A percentile compares a stretch with the other conserved stretches of the same genome.
Conservation (phyloP, 2,888 invertebrate species). For the Leuctra nigra region DNA sequence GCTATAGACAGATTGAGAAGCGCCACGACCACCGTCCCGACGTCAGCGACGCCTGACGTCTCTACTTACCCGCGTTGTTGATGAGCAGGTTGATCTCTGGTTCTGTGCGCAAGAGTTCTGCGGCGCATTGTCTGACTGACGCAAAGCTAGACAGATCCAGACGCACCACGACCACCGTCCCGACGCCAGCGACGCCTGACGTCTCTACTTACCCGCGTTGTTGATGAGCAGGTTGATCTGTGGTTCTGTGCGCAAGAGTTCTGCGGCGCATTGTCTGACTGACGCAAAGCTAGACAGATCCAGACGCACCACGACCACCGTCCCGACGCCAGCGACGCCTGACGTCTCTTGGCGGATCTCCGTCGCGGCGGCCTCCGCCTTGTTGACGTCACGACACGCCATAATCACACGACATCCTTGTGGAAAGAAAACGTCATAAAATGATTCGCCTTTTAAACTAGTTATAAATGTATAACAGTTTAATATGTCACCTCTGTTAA, state of each 20-base stretch:
- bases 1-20: too few species aligned
- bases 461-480: background rate
- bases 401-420: constrained; percentile 51
- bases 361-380: too few species aligned
- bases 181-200: too few species aligned
- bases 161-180: too few species aligned
- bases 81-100: too few species aligned
- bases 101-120: too few species aligned
- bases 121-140: too few species aligned
- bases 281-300: constrained; percentile 41
- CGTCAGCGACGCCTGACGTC: too few species aligned
- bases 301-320: constrained; percentile 43
- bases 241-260: constrained; percentile 23
- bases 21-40: too few species aligned
- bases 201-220: constrained; percentile 28
- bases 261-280: constrained; percentile 44
- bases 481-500: constrained; percentile 33
- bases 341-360: too few species aligned
- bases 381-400: constrained; percentile 48
- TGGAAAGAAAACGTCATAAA: background rate
- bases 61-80: too few species aligned
- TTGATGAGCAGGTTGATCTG: constrained; percentile 30
- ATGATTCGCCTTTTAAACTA: background rate
- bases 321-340: constrained; percentile 37
- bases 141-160: too few species aligned